Base-by-base conservation (phyloP, 2,113 vertebrate genomes). In the Cephalopholis sonnerati region DNA sequence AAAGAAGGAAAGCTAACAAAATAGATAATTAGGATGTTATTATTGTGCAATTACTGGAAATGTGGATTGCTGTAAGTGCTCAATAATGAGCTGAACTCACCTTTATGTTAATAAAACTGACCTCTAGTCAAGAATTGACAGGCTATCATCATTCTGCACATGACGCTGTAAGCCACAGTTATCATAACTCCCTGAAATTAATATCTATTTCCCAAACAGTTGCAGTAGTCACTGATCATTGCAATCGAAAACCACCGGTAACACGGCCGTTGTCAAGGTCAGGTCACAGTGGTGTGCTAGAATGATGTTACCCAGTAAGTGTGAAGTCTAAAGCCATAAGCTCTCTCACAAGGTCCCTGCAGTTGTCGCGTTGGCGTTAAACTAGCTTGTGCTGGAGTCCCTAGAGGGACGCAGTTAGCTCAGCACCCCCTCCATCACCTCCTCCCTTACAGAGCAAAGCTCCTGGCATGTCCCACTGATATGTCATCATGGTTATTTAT, bases 401-500 rank as follows among this genome's bases (percentile, higher is more conserved):
- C 74, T 63, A 12, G 77, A 74, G 87, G 78, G 66, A 59, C 79
- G 70, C 77, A 29, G 81, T 87, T 89, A 81, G 81, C 83, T 75
- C 24, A 24, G 61, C 79, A 53, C 74, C 55, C 82, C 70, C 69
- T 50, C 74, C 46, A 63, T 84, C 77, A 66, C 62, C 63, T 79
- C 63, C 57, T 68, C 67, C 77, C 54, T 51, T 78, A 67, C 65
- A 63, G 57, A 90, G 70, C 62, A 61, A 89, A 87, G 65, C 89
- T 77, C 79, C 68, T 59, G 67, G 68, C 66, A 77, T 78, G 79
- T 89, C 79, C 80, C 65, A 44, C 80, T 81, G 77, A 81, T 86
- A 89, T 90, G 87, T 93, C 90, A 90, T 85, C 81, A 58, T 75
- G 87, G 84, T 91, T 94, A 91, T 94, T 93, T 88, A 86, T 92